These are phyloP conservation scores for Hemicrepidius hirtus DNA, from an alignment of 2,888 invertebrate genomes.

Conservation along the genomic window DNA sequence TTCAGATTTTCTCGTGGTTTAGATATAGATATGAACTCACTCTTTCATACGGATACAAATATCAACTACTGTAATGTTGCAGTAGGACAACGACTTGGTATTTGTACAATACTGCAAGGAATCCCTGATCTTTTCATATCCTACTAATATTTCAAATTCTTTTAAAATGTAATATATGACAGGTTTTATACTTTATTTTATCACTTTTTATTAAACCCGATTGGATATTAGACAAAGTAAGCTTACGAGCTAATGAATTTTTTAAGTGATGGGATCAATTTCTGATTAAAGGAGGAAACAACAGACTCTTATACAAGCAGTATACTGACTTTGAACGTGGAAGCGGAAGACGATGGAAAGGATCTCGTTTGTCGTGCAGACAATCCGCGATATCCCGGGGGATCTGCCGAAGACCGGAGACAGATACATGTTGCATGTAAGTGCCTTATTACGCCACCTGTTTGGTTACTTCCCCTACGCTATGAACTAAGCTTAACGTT, in stretches of 20 bases:
- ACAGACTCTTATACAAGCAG: slow-evolving; percentile 83
- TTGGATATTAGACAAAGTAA: too few species aligned
- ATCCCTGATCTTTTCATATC: too few species aligned
- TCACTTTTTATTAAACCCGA: too few species aligned
- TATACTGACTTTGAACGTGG: slow-evolving; percentile 83
- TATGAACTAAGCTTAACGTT: slow-evolving; percentile 31
- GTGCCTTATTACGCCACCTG: slow-evolving; percentile 70
- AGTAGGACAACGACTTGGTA: too few species aligned
- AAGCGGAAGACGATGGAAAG: slow-evolving; percentile 87
- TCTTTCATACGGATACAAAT: too few species aligned
- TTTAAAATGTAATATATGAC: too few species aligned
- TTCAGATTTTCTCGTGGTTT: too few species aligned
- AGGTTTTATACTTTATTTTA: too few species aligned
- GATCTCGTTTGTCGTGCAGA: slow-evolving; percentile 89
- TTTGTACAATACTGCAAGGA: too few species aligned
- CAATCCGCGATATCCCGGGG: slow-evolving; percentile 90
- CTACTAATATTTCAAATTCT: too few species aligned
- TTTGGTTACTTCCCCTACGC: slow-evolving; percentile 44
- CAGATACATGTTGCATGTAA: slow-evolving; percentile 89
- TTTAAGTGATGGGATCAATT: slow-evolving; percentile 16
- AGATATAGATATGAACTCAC: too few species aligned
- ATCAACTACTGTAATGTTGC: too few species aligned
- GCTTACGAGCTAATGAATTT: background rate
- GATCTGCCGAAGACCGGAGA: slow-evolving; percentile 85
- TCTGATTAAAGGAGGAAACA: slow-evolving; percentile 74